These are phyloP conservation scores for Pogonomyrmex californicus DNA, from an alignment of 1,140 invertebrate species.

Conservation along the genomic window DNA sequence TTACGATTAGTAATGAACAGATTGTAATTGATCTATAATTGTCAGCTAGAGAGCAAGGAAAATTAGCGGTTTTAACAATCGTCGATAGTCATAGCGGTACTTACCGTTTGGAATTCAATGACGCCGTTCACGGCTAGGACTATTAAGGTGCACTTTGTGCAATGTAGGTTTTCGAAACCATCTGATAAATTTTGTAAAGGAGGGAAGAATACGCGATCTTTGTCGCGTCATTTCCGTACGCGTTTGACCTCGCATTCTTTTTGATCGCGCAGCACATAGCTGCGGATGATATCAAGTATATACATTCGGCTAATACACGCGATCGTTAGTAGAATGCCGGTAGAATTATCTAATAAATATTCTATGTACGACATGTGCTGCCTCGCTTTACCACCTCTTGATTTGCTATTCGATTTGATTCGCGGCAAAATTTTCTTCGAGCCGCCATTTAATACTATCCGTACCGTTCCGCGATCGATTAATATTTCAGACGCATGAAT, in stretches of 20 bases:
- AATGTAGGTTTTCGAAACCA: not conserved
- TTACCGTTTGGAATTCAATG: not conserved
- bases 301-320: slow-evolving; percentile 39
- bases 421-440: slow-evolving; percentile 32
- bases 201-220: not conserved
- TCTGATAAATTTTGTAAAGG: not conserved
- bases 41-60: not conserved
- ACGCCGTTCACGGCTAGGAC: not conserved
- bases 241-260: slow-evolving; percentile 33
- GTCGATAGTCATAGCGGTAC: not conserved
- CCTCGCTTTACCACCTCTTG: not conserved
- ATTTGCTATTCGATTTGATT: slow-evolving; percentile 26
- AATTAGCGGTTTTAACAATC: not conserved
- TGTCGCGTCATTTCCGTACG: slow-evolving; percentile 5
- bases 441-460: slow-evolving; percentile 15
- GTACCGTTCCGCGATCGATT: slow-evolving; percentile 2
- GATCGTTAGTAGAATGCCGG: not conserved
- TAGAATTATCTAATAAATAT: slow-evolving; percentile 44
- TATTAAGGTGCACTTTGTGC: not conserved
- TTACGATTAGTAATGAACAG: slow-evolving; percentile 43
- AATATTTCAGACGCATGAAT: slow-evolving; percentile 56
- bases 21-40: slow-evolving; percentile 18
- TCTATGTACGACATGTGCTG: slow-evolving; percentile 2
- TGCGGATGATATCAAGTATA: not conserved
- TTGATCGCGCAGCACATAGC: slow-evolving; percentile 8